A percentile compares a stretch with the other conserved stretches of the same genome.
phyloP scores from a whole-genome alignment of 2,113 vertebrate species.

The Axis porcinus region DNA sequence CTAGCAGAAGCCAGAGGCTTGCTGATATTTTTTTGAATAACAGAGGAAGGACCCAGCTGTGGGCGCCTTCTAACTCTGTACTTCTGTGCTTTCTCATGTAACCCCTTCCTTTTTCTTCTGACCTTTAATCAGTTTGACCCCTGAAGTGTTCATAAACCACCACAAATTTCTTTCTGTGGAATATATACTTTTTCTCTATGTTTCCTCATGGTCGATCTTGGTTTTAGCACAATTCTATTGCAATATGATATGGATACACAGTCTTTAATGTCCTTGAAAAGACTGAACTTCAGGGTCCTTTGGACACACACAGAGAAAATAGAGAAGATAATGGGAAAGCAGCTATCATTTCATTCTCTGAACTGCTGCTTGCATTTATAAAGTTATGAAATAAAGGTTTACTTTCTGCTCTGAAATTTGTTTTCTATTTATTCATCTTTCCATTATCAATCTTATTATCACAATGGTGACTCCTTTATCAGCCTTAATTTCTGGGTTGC shows the following conservation, averaged over 20 bases:
- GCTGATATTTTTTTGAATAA: constrained; percentile 52
- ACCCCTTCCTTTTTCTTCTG: constrained; percentile 51
- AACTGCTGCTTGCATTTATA: background rate
- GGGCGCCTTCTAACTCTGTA: constrained; percentile 12
- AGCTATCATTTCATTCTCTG: background rate
- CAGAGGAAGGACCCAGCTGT: constrained; percentile 51
- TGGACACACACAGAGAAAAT: background rate
- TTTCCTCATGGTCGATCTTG: background rate
- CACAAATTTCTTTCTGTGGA: constrained; percentile 48
- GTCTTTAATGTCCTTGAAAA: background rate
- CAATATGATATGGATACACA: background rate
- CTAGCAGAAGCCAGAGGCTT: constrained; percentile 43
- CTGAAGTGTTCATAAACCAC: constrained; percentile 23
- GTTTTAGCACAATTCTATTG: constrained; percentile 25
- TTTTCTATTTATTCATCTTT: background rate
- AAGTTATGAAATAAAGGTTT: background rate
- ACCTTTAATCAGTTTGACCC: constrained; percentile 53
- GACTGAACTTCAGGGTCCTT: background rate
- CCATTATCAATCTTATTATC: background rate
- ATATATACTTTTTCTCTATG: constrained; percentile 48
- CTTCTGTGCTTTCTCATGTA: constrained; percentile 24
- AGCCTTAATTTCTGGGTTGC: background rate
- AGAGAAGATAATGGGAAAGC: background rate
- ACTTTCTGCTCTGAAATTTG: background rate
- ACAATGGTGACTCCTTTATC: background rate